Conservation (phyloP, 2,797 vertebrate genomes). For the Eptatretus atami region DNA sequence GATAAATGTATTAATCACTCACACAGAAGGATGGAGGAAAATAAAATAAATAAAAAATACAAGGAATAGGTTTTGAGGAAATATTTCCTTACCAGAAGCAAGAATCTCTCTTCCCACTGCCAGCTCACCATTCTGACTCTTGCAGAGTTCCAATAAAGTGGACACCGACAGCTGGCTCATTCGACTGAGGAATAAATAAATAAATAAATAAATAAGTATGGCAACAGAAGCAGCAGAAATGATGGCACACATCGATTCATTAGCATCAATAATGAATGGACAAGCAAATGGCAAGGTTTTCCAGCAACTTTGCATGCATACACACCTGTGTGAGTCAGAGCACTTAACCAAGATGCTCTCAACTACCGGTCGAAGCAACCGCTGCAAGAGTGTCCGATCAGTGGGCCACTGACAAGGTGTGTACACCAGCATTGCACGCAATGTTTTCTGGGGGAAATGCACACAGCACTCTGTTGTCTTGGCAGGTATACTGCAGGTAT, state of each 20-base stretch:
- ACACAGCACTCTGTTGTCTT: conserved; percentile 5
- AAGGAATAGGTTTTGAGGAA: background rate
- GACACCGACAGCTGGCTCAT: conserved; percentile 56
- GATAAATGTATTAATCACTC: too few species aligned
- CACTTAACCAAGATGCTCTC: conserved; percentile 55
- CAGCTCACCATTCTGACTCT: conserved; percentile 43
- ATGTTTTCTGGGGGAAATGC: conserved; percentile 26
- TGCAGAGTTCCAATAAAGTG: conserved; percentile 43
- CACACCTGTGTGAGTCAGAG: conserved; percentile 46
- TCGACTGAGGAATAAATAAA: conserved; percentile 18
- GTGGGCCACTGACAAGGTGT: conserved; percentile 33
- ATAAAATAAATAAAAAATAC: too few species aligned
- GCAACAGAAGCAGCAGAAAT: too few species aligned
- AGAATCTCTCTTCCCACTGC: conserved; percentile 52
- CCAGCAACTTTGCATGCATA: too few species aligned
- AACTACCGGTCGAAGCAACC: conserved; percentile 41
- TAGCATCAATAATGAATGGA: too few species aligned
- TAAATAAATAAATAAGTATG: conserved; percentile 3
- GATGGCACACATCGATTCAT: too few species aligned
- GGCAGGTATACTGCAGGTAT: too few species aligned
- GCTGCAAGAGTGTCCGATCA: conserved; percentile 34
- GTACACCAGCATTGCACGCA: conserved; percentile 56
- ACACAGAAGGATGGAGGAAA: too few species aligned
- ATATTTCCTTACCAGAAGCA: conserved; percentile 30
- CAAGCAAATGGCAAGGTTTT: too few species aligned